Conservation (phyloP, 2,113 vertebrate species). For the Budorcas taxicolor region DNA sequence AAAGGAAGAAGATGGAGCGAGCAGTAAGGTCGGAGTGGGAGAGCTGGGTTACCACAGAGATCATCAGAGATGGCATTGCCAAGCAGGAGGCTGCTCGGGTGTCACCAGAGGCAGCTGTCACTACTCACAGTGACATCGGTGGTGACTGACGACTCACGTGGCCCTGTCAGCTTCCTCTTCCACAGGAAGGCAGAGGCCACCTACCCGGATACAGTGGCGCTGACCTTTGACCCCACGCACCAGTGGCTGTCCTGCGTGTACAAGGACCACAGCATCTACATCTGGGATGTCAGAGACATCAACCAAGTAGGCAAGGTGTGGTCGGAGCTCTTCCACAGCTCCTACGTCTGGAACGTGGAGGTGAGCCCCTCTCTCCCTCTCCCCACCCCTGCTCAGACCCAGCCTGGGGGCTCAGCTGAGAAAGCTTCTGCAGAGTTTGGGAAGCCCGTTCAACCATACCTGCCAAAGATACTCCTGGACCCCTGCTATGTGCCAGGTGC, state of each 20-base stretch:
- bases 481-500: background rate
- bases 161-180: conserved; percentile 59
- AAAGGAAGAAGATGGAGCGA: background rate
- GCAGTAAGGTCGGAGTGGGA: background rate
- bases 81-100: background rate
- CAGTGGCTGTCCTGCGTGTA: conserved; percentile 87
- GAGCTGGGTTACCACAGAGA: background rate
- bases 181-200: conserved; percentile 59
- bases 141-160: background rate
- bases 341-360: conserved; percentile 89
- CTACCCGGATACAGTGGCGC: conserved; percentile 85
- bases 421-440: background rate
- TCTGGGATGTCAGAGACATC: conserved; percentile 87
- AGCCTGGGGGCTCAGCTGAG: background rate
- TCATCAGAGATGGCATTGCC: background rate
- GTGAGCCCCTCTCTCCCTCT: conserved; percentile 65
- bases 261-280: conserved; percentile 90
- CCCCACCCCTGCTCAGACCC: background rate
- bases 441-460: background rate
- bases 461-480: background rate
- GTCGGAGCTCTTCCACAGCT: conserved; percentile 91
- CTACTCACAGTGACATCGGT: background rate
- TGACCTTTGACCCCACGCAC: conserved; percentile 82
- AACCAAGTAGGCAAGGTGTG: conserved; percentile 78
- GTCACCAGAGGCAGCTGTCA: background rate